These are phyloP conservation scores for Onychorhynchus coronatus DNA, from an alignment of 2,113 vertebrate genomes.

Conservation along the genomic window DNA sequence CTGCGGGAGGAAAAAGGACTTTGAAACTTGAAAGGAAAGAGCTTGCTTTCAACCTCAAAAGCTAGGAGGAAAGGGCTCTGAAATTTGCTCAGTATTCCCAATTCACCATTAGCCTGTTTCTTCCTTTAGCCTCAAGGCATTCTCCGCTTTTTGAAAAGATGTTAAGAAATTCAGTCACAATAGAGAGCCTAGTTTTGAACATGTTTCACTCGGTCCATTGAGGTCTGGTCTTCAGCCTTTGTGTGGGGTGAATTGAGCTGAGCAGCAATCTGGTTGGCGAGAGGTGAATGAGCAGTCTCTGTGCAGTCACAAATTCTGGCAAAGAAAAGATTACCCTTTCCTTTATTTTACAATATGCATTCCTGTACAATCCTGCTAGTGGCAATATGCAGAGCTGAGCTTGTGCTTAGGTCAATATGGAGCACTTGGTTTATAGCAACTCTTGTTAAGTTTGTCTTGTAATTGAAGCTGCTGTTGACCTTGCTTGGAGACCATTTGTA, in stretches of 20 bases:
- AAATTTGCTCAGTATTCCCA: conserved; percentile 99
- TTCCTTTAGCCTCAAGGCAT: conserved; percentile 99
- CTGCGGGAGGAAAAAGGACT: conserved; percentile 99
- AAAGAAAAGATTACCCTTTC: conserved; percentile 77
- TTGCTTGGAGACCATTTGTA: conserved; percentile 86
- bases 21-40: conserved; percentile 99
- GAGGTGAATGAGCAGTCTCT: conserved; percentile 83
- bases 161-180: conserved; percentile 99
- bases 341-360: conserved; percentile 82
- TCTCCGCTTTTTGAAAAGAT: conserved; percentile 99
- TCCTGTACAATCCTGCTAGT: conserved; percentile 77
- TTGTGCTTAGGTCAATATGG: conserved; percentile 79
- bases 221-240: conserved; percentile 95
- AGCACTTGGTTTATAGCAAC: conserved; percentile 82
- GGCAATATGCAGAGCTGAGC: conserved; percentile 68
- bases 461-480: conserved; percentile 89
- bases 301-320: conserved; percentile 81
- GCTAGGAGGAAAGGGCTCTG: conserved; percentile 99
- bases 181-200: conserved; percentile 95
- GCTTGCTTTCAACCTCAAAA: conserved; percentile 99
- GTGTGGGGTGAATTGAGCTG: conserved; percentile 95
- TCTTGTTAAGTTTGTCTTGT: conserved; percentile 86
- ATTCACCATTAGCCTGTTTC: conserved; percentile 99
- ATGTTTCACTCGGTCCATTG: conserved; percentile 95
- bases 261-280: conserved; percentile 83